Conservation (phyloP, 2,797 vertebrate genomes). For the Thripadectes ignobilis region DNA sequence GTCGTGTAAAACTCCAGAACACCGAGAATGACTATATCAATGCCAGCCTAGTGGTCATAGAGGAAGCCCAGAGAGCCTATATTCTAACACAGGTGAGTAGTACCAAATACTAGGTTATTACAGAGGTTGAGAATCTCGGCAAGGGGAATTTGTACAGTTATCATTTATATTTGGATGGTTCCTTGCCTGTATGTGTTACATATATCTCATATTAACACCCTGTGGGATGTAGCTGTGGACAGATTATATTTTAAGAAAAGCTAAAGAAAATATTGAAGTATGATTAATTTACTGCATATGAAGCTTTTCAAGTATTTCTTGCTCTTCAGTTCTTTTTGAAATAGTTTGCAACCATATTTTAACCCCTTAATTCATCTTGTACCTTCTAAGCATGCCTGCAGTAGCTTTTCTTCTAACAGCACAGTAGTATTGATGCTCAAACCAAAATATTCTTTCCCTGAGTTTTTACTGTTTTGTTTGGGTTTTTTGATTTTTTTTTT, state of each 20-base stretch:
- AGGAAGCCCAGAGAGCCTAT: conserved; percentile 93
- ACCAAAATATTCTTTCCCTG: not conserved
- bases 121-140: not conserved
- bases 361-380: not conserved
- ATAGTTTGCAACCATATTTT: not conserved
- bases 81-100: conserved; percentile 91
- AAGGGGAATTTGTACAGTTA: not conserved
- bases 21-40: conserved; percentile 98
- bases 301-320: not conserved
- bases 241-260: not conserved
- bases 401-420: not conserved
- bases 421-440: not conserved
- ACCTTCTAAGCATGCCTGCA: not conserved
- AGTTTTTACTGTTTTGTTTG: not conserved
- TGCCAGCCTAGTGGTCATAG: conserved; percentile 90
- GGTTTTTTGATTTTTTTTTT: not conserved
- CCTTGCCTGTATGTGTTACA: not conserved
- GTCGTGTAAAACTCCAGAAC: conserved; percentile 92
- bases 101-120: not conserved
- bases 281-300: not conserved
- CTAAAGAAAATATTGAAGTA: not conserved
- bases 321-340: not conserved
- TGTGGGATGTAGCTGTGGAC: not conserved
- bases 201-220: not conserved
- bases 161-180: not conserved